These are phyloP conservation scores for Salvator merianae DNA, from an alignment of 2,113 vertebrate species.

Conservation along the genomic window DNA sequence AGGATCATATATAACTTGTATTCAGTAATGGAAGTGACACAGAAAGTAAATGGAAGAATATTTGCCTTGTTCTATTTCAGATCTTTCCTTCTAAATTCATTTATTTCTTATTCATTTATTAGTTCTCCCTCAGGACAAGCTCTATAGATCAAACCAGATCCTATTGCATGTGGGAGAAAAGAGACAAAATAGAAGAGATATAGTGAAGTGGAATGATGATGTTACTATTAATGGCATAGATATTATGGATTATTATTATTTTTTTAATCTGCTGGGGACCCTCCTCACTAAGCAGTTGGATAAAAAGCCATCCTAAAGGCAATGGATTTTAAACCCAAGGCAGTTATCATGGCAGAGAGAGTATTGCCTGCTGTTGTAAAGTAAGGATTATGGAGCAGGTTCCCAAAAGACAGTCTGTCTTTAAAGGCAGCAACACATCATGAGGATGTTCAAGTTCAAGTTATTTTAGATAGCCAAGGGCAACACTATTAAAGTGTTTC, in stretches of 20 bases:
- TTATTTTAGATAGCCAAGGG: constrained; percentile 44
- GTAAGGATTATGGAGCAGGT: constrained; percentile 3
- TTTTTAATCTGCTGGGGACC: neutral
- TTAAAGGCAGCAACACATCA: constrained; percentile 27
- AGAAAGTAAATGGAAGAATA: too few species aligned
- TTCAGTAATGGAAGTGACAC: too few species aligned
- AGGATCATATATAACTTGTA: too few species aligned
- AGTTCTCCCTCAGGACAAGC: neutral
- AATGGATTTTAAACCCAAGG: constrained; percentile 9
- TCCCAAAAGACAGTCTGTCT: constrained; percentile 28
- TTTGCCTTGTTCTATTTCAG: too few species aligned
- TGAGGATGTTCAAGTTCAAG: constrained; percentile 21
- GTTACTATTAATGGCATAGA: neutral
- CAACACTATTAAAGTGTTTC: constrained; percentile 49
- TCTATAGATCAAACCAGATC: neutral
- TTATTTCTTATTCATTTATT: too few species aligned
- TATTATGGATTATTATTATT: neutral
- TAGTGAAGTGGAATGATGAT: neutral
- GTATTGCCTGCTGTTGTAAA: constrained; percentile 33
- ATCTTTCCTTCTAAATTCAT: too few species aligned
- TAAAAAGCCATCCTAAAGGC: neutral
- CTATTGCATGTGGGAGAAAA: neutral
- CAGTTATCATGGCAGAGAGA: constrained; percentile 18
- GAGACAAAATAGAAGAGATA: neutral
- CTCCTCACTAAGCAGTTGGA: neutral